Conservation (phyloP, 1,140 invertebrate genomes). For the Tetragonula clypearis region DNA sequence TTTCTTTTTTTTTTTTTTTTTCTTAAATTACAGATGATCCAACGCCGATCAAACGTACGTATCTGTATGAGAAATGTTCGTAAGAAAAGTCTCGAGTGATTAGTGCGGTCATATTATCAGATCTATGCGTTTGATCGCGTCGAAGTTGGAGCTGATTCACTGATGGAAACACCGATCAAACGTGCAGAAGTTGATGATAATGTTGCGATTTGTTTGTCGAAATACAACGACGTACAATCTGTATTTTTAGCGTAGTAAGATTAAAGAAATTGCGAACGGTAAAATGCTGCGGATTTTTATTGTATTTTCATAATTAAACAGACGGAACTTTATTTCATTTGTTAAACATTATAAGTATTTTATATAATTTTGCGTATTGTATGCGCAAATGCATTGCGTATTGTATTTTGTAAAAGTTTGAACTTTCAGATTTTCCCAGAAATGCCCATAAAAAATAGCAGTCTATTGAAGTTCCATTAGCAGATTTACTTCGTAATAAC, state of each 20-base stretch:
- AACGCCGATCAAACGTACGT: slow-evolving; percentile 17
- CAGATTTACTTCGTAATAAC: no score
- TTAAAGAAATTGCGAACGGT: not conserved
- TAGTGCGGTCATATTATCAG: not conserved
- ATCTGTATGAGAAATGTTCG: not conserved
- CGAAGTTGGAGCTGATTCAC: slow-evolving; percentile 12
- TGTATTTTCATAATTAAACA: no score
- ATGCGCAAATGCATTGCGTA: no score
- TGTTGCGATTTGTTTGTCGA: not conserved
- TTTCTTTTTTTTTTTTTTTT: slow-evolving; percentile 20
- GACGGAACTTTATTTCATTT: no score
- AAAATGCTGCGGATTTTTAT: no score
- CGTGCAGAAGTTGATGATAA: no score
- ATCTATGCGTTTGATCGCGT: not conserved
- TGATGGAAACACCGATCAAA: not conserved
- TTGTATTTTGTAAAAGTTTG: no score
- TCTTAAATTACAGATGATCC: slow-evolving; percentile 26
- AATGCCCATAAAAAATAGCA: no score
- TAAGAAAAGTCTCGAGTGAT: slow-evolving; percentile 23
- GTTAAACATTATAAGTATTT: not conserved
- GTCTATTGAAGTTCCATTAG: no score
- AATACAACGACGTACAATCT: not conserved
- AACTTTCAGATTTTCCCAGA: no score
- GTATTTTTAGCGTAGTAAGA: no score
- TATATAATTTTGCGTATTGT: no score